A percentile compares a stretch with the other conserved stretches of the same genome.
These are phyloP conservation scores for Prunella strophiata DNA, from an alignment of 2,797 vertebrate genomes.

Conservation along the genomic window DNA sequence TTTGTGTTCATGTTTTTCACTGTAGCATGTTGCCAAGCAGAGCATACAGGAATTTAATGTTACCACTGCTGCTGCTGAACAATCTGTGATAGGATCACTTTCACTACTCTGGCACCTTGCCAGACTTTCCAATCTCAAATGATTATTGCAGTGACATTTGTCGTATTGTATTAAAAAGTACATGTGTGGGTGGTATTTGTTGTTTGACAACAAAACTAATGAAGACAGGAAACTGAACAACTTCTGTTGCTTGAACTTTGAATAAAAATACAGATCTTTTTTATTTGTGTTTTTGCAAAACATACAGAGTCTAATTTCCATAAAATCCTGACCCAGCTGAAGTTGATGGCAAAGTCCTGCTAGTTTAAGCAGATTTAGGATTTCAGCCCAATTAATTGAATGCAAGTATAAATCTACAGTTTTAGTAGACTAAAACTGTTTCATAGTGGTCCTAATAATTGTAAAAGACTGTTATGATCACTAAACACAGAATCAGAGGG, in stretches of 20 bases:
- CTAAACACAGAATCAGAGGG: not conserved
- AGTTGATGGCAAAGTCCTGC: not conserved
- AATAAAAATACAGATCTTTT: slow-evolving; percentile 12
- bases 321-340: not conserved
- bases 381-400: not conserved
- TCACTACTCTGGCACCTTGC: not conserved
- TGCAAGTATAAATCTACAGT: not conserved
- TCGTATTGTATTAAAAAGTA: slow-evolving; percentile 52
- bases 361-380: not conserved
- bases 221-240: slow-evolving; percentile 46
- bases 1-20: not conserved
- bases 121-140: not conserved
- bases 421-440: not conserved
- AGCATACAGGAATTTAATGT: not conserved
- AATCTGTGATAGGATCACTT: slow-evolving; percentile 7
- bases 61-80: not conserved
- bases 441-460: not conserved
- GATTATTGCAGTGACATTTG: slow-evolving; percentile 10
- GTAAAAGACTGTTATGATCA: not conserved
- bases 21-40: not conserved
- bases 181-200: slow-evolving; percentile 37
- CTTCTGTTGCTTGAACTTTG: slow-evolving; percentile 28
- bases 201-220: slow-evolving; percentile 59
- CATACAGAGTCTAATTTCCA: not conserved
- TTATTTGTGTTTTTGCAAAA: not conserved